phyloP scores from a whole-genome alignment of 2,797 vertebrate species.

The Myotis vivesi region DNA sequence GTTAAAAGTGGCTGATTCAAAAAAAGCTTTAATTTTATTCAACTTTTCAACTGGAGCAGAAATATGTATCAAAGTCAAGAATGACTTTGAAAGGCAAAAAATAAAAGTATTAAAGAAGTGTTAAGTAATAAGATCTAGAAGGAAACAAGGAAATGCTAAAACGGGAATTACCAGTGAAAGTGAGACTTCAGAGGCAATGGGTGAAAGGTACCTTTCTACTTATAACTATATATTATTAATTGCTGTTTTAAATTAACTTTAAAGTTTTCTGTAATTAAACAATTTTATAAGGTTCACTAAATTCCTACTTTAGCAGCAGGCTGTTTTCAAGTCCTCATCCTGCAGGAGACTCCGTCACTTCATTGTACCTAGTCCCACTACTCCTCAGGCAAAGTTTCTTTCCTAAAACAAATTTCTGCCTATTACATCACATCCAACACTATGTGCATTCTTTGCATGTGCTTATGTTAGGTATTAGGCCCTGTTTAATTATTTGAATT shows the following conservation, averaged over 20 bases:
- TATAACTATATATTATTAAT: not conserved
- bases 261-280: not conserved
- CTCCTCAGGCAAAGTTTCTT: not conserved
- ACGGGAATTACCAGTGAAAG: not conserved
- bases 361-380: not conserved
- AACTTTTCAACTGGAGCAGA: not conserved
- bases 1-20: slow-evolving; percentile 1
- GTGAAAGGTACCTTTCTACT: not conserved
- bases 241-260: not conserved
- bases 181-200: not conserved
- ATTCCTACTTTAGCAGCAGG: not conserved
- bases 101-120: not conserved
- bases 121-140: slow-evolving; percentile 1
- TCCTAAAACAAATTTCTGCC: slow-evolving; percentile 12
- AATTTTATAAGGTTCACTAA: slow-evolving; percentile 8
- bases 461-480: not conserved
- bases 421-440: not conserved
- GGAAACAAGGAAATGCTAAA: not conserved
- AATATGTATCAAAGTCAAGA: not conserved
- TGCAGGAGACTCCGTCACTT: not conserved
- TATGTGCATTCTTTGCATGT: not conserved
- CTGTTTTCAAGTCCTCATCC: not conserved
- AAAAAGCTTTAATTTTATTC: not conserved
- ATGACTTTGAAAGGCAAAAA: not conserved
- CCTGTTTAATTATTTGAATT: slow-evolving; percentile 21